Evolutionary conservation across 1,140 invertebrate genomes (phyloP), one percentile per base, ranked within the genome.

Genomic region (Muscidifurax raptorellus): DNA sequence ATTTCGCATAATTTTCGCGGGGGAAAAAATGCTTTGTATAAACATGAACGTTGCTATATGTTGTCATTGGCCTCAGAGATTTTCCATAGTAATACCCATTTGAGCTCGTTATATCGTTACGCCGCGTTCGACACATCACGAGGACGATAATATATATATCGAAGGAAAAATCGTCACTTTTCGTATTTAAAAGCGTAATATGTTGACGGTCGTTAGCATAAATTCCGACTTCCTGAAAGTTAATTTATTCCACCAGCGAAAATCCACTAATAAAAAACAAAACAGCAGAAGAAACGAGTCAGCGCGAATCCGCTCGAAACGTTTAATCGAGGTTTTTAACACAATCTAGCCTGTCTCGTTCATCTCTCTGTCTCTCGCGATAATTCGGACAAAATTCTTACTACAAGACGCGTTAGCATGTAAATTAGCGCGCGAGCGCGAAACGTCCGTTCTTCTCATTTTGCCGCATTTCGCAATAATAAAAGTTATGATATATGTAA

Each of bases 401-500:
- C 59, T 75, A 40, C 12, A 10, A 22, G 71, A 52, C 15, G 27
- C 15, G 36, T 77, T 77, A 69, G 18, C 82, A 52, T n/a, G n/a
- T 83, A 69, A 69, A 69, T 69, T 78, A 69, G 64, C 25, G 52
- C 22, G n/a, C 28, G 66, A 22, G 28, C 66, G 66, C 22, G 9
- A 32, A 75, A 30, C n/a, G 32, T 32, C 30, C 69, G 27, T 32
- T 76, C 36, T 30, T 69, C 7, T 69, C 15, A 4, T 83, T 77
- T 47, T 69, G n/a, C 40, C 64, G 22, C n/a, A 28, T 52, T 52
- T 69, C 64, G 47, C 27, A 71, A 79, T 40, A 84, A 40, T 75
- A 80, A 84, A 80, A 75, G 47, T 80, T 67, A 75, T 80, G 83
- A 80, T 84, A 80, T 64, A 84, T 47, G 52, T 47, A 80, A 75